Conservation (phyloP, 1,140 invertebrate species). For the Potamilus streckersoni region DNA sequence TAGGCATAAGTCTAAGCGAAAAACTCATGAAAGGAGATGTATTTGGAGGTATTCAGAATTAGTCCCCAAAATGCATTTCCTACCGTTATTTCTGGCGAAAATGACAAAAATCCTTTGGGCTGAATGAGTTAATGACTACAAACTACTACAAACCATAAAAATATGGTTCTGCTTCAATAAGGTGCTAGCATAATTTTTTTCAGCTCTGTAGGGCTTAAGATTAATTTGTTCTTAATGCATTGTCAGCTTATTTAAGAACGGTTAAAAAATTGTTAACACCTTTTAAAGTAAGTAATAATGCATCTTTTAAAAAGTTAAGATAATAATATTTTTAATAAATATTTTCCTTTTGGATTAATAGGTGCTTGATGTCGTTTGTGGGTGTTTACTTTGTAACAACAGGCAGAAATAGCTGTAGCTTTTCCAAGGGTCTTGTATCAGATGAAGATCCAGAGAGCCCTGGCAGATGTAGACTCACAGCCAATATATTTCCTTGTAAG, state of each 20-base stretch:
- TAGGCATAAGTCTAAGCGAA: too few species aligned
- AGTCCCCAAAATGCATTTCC: too few species aligned
- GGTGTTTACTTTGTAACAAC: slow-evolving; percentile 60
- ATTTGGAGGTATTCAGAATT: too few species aligned
- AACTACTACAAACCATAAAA: too few species aligned
- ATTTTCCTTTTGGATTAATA: slow-evolving; percentile 28
- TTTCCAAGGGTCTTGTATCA: slow-evolving; percentile 3
- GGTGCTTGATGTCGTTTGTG: slow-evolving; percentile 61
- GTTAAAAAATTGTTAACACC: slow-evolving; percentile 2
- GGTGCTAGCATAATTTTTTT: too few species aligned
- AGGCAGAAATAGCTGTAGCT: slow-evolving; percentile 11
- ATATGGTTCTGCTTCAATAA: too few species aligned
- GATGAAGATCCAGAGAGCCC: slow-evolving; percentile 12
- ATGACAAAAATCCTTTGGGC: too few species aligned
- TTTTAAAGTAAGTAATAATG: background rate
- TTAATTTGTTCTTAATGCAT: too few species aligned
- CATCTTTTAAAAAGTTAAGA: background rate
- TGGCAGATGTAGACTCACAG: slow-evolving; percentile 34
- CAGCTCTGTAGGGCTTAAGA: too few species aligned
- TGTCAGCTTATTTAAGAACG: background rate
- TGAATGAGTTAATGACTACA: too few species aligned
- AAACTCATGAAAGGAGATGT: too few species aligned
- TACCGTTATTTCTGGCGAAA: too few species aligned
- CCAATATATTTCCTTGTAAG: slow-evolving; percentile 54
- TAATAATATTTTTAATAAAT: background rate